A percentile compares a stretch with the other conserved stretches of the same genome.
Conservation (phyloP, 2,888 invertebrate genomes). For the Cremastinae sp. region DNA sequence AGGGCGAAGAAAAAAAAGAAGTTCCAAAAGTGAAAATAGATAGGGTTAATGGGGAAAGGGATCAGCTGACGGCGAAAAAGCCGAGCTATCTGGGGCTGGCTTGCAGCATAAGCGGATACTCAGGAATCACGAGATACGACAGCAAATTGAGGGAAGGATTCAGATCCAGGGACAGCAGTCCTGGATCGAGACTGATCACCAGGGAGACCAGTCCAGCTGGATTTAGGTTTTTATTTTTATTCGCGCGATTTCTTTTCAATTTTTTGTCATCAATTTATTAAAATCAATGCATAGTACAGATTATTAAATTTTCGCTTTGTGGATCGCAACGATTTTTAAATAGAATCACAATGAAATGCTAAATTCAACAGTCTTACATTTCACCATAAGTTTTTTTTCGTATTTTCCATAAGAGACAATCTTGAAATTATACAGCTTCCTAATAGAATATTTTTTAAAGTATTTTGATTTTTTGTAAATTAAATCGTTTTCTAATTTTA, state of each 20-base stretch:
- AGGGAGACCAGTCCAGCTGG: constrained; percentile 77
- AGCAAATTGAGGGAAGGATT: constrained; percentile 88
- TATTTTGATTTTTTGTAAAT: no score
- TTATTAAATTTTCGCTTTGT: no score
- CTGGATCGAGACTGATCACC: constrained; percentile 76
- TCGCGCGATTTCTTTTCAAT: background rate
- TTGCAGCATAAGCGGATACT: constrained; percentile 95
- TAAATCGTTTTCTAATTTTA: no score
- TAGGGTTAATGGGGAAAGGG: constrained; percentile 59
- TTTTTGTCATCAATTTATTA: background rate
- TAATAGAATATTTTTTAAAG: no score
- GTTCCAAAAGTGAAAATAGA: constrained; percentile 48
- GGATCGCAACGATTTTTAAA: no score
- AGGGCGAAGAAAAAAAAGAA: constrained; percentile 61
- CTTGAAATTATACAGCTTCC: no score
- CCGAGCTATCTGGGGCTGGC: constrained; percentile 94
- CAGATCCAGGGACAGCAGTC: constrained; percentile 78
- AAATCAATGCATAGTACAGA: no score
- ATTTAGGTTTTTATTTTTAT: constrained; percentile 71
- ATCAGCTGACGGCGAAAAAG: constrained; percentile 83
- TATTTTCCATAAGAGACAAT: no score
- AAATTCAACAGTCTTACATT: no score
- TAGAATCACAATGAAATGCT: no score
- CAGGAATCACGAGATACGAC: constrained; percentile 92
- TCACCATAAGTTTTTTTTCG: no score